Base-by-base conservation (phyloP, 2,888 invertebrate species). In the Scelioninae gen. 2 region DNA sequence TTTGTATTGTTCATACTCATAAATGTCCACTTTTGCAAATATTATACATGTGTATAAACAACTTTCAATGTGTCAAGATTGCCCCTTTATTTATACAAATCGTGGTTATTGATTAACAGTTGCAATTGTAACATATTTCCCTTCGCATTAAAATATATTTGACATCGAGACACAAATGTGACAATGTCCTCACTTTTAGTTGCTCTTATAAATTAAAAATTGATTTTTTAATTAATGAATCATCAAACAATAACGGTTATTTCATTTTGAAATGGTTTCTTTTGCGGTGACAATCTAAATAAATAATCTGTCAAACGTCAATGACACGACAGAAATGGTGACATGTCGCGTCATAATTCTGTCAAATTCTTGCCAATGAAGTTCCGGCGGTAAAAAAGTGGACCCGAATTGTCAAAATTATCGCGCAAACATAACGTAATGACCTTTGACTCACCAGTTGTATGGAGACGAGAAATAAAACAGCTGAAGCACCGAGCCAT, bases 371-470 rank as follows among this genome's bases (percentile, higher is more conserved):
- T 33, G n/a, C 16, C 4, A 33, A 11, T 3, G 15, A 55, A 25
- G 33, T 48, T 10, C 15, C 11, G 6, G 3, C 15, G 50, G 61
- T 52, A 58, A 61, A 35, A 33, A 41, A 35, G 5, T 10, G 25
- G 6, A 16, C 33, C 15, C n/a, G 16, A 53, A 22, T 53, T 11
- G 31, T 33, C 63, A 16, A 41, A 70, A 74, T 77, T 70, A 75
- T 74, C 72, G 46, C 35, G 46, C 72, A 61, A 73, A 73, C 43
- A 31, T 15, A 64, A 52, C 69, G 33, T 65, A 76, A 45, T 78
- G 77, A 78, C 76, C 77, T 78, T 78, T 78, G 78, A 84, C 85
- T 85, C 79, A 85, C 85, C 83, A 81, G 79, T 81, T 82, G 78
- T 75, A 76, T 74, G 71, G 74, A 75, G 77, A 78, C 78, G 74